A percentile compares a stretch with the other conserved stretches of the same genome.
These are phyloP conservation scores for Byasa hedistus DNA, from an alignment of 2,888 invertebrate genomes.

Conservation along the genomic window DNA sequence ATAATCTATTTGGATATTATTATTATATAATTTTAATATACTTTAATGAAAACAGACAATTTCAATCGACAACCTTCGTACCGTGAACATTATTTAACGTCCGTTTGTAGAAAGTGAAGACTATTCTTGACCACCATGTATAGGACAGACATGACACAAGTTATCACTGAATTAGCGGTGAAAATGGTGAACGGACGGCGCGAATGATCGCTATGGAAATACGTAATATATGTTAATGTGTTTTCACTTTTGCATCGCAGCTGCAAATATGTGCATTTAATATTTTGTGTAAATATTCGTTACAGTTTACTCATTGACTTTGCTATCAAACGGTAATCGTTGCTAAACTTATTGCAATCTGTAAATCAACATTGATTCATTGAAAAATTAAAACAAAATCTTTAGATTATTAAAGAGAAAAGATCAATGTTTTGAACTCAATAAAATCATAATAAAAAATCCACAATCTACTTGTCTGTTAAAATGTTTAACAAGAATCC, in stretches of 20 bases:
- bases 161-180: conserved; percentile 21
- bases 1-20: neutral
- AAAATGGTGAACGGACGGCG: neutral
- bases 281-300: neutral
- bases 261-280: neutral
- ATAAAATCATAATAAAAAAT: too few species aligned
- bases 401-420: too few species aligned
- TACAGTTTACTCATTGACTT: neutral
- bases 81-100: conserved; percentile 17
- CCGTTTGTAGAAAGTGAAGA: conserved; percentile 20
- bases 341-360: too few species aligned
- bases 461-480: too few species aligned
- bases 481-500: too few species aligned
- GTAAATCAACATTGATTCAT: too few species aligned
- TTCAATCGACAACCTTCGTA: neutral
- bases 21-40: neutral
- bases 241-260: conserved; percentile 12
- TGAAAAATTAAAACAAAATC: too few species aligned
- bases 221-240: conserved; percentile 11
- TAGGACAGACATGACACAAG: conserved; percentile 16
- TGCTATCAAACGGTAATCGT: neutral
- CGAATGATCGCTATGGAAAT: neutral
- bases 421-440: too few species aligned
- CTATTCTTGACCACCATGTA: neutral
- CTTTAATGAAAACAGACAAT: conserved; percentile 18